Conservation (phyloP, 2,797 vertebrate genomes). For the Poeciliopsis gracilis region DNA sequence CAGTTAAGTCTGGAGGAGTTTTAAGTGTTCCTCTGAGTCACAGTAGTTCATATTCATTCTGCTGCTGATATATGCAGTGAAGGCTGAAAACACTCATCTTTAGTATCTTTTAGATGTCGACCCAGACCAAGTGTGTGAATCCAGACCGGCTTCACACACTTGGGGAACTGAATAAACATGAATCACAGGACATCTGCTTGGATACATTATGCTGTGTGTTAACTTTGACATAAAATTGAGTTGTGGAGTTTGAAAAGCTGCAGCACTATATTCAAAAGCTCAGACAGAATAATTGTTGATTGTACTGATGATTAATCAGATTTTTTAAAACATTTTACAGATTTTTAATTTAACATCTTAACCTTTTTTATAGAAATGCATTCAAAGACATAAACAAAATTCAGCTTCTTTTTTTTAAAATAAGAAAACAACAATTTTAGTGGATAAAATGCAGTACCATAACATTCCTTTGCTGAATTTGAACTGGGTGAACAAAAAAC, state of each 20-base stretch:
- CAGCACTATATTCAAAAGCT: too few species aligned
- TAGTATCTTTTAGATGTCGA: background rate
- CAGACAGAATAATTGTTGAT: too few species aligned
- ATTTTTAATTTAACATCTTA: too few species aligned
- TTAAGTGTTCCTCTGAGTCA: background rate
- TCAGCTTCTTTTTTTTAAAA: too few species aligned
- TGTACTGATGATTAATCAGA: too few species aligned
- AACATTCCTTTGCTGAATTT: too few species aligned
- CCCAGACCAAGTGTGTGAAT: background rate
- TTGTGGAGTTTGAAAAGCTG: background rate
- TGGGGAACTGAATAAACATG: background rate
- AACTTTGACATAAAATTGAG: background rate
- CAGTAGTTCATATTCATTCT: background rate
- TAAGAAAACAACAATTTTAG: too few species aligned
- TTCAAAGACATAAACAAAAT: too few species aligned
- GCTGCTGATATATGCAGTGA: conserved; percentile 1
- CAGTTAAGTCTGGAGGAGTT: background rate
- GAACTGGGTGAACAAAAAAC: too few species aligned
- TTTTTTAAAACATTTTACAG: too few species aligned
- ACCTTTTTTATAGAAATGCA: too few species aligned
- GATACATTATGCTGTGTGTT: background rate
- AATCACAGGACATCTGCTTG: background rate
- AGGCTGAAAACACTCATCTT: background rate
- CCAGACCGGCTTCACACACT: background rate
- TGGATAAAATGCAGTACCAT: too few species aligned